Conservation (phyloP, 2,797 vertebrate species). For the Heteromormyrus szaboi region DNA sequence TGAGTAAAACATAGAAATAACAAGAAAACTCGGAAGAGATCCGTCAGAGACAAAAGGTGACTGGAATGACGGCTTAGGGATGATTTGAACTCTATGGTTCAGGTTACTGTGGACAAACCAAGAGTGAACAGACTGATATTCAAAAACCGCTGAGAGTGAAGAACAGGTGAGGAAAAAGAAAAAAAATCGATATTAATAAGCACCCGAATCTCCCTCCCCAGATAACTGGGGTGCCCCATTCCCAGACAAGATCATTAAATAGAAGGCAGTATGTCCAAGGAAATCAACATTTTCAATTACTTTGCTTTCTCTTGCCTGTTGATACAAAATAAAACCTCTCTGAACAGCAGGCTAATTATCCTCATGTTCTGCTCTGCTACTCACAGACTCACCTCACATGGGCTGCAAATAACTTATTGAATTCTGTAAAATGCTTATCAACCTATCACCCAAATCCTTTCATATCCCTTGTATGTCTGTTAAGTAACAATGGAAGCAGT, state of each 20-base stretch:
- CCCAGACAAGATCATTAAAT: slow-evolving; percentile 43
- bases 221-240: slow-evolving; percentile 7
- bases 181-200: background rate
- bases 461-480: slow-evolving; percentile 28
- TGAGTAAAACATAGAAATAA: background rate
- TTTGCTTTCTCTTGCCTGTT: slow-evolving; percentile 26
- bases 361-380: background rate
- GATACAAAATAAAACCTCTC: slow-evolving; percentile 5
- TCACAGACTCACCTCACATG: background rate
- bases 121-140: background rate
- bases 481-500: slow-evolving; percentile 28
- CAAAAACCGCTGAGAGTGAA: background rate
- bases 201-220: background rate
- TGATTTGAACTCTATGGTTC: background rate
- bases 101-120: background rate
- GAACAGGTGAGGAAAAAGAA: background rate
- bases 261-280: slow-evolving; percentile 34
- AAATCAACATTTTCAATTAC: slow-evolving; percentile 34
- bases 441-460: slow-evolving; percentile 21
- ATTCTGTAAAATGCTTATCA: slow-evolving; percentile 22
- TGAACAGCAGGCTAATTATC: slow-evolving; percentile 18
- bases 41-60: background rate
- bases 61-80: background rate
- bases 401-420: background rate
- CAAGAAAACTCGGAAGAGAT: background rate